Evolutionary conservation across 1,140 invertebrate species (phyloP), one percentile per base, ranked within the genome.

Genomic region (Micrasema longulum): DNA sequence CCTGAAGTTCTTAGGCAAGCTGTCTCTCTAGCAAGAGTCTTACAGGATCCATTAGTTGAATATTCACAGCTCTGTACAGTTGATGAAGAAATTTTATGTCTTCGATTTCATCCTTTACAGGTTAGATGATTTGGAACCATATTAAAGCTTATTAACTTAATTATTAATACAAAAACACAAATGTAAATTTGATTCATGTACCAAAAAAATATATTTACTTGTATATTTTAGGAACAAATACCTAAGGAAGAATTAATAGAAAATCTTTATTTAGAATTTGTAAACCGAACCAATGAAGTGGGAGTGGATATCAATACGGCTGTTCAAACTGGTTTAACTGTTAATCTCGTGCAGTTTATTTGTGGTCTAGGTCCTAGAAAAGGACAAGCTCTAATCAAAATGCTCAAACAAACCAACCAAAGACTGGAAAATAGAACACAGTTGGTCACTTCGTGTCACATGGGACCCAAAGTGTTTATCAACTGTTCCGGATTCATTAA

Each of bases 401-500:
- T 93, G 16, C 86, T 98, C 48, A 97, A 98, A 82, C 95, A 97
- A 81, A 95, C 93, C 4, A 97, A 97, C 85, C 94, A 96, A 78
- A 88, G 95, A 31, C 80, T 99, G 20, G 96, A 98, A 83, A 99
- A 97, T 80, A 87, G 97, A 80, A 97, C 96, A 0, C 97, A 99
- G 79, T 84, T 99, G 1, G 96, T 99, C 0, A 98, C 96, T 0
- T 87, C 91, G 1, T 98, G 96, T 83, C 95, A 97, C 77, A 95
- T 99, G 93, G 98, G 97, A 1, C 97, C 97, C 0, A 99, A 98
- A 85, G 95, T 99, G 0, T 99, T 99, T 77, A 96, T 99, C 72
- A 99, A 99, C 81, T 99, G 97, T 86, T 96, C 97, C 41, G 98
- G 98, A 36, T 99, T 99, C 78, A 98, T 99, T 20, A 99, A 97